Evolutionary conservation across 2,113 vertebrate species (phyloP).

Genomic region (Pycnonotus jocosus): DNA sequence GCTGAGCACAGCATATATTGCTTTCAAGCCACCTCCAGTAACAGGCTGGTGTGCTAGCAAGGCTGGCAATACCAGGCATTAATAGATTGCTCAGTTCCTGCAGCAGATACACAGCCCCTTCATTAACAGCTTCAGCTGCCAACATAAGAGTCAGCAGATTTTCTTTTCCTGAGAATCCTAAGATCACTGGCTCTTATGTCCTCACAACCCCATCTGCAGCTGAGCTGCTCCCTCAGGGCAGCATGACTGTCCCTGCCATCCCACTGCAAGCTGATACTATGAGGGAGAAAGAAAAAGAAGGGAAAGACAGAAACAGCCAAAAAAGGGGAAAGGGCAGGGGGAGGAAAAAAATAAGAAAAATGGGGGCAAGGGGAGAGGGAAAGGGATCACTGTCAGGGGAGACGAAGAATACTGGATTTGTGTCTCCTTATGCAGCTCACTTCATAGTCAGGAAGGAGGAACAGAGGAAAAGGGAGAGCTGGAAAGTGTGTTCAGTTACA

Average conservation of each 20-base stretch:
- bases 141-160: not conserved
- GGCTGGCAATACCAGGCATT: not conserved
- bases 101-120: not conserved
- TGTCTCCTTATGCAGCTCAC: not conserved
- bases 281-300: accelerated
- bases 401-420: not conserved
- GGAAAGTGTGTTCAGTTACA: not conserved
- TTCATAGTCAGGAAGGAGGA: not conserved
- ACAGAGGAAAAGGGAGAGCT: not conserved
- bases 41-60: not conserved
- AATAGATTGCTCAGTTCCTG: not conserved
- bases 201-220: not conserved
- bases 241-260: not conserved
- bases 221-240: not conserved
- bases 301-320: not conserved
- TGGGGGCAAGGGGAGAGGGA: not conserved
- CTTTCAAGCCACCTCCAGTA: not conserved
- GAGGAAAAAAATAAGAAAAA: no score
- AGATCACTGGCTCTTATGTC: not conserved
- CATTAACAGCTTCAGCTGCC: not conserved
- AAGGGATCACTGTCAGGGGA: not conserved
- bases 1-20: not conserved
- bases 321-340: accelerated
- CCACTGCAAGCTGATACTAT: not conserved
- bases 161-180: not conserved